Evolutionary conservation across 2,797 vertebrate genomes (phyloP).

Genomic region (Phyllotis vaccarum): DNA sequence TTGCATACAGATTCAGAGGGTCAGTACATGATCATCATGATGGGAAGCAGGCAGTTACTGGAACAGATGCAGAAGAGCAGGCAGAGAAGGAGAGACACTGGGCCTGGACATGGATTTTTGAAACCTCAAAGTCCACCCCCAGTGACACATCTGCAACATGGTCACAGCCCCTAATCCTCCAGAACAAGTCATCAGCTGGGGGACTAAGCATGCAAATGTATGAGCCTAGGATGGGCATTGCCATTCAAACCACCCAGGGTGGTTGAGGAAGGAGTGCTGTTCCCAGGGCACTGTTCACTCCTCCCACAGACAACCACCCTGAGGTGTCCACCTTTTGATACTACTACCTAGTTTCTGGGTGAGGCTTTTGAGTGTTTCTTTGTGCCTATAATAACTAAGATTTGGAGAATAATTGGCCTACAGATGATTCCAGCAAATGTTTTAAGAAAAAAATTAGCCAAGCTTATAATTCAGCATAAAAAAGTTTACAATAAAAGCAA

Average conservation of each 20-base stretch:
- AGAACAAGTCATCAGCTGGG: not conserved
- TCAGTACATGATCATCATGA: no score
- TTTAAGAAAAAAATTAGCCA: not conserved
- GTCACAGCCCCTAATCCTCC: not conserved
- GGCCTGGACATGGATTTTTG: not conserved
- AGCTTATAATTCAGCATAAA: not conserved
- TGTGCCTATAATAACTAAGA: not conserved
- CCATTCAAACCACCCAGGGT: not conserved
- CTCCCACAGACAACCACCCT: not conserved
- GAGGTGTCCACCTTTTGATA: no score
- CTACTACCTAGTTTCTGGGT: not conserved
- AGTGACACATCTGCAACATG: not conserved
- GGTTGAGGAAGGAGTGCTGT: not conserved
- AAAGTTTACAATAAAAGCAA: not conserved
- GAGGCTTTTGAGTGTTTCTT: not conserved
- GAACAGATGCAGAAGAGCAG: not conserved
- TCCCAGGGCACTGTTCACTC: not conserved
- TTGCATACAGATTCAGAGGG: not conserved
- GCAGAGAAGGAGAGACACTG: not conserved
- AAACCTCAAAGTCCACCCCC: not conserved
- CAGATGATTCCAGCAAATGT: not conserved
- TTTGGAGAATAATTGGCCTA: not conserved
- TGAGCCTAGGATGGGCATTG: not conserved
- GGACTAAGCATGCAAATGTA: no score
- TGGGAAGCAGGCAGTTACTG: not conserved